phyloP scores from a whole-genome alignment of 2,888 invertebrate species.

The Lycophotia porphyrea region DNA sequence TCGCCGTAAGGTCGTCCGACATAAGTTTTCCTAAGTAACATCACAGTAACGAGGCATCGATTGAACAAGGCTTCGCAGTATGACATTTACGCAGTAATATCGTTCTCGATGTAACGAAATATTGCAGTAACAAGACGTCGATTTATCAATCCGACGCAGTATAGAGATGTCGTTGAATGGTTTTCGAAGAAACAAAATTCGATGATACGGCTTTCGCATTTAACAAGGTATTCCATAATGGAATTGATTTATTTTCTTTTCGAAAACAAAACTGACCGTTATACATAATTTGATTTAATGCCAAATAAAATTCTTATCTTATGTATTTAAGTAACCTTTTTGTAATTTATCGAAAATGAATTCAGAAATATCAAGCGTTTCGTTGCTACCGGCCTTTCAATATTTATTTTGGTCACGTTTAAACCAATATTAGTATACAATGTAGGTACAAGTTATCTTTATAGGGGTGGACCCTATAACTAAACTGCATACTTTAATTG shows the following conservation, averaged over 20 bases:
- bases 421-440: neutral
- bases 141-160: too few species aligned
- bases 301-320: neutral
- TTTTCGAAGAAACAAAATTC: too few species aligned
- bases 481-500: neutral
- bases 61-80: too few species aligned
- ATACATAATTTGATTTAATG: neutral
- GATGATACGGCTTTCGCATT: too few species aligned
- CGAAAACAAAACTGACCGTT: neutral
- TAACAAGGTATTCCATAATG: too few species aligned
- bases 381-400: neutral
- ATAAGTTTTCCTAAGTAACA: too few species aligned
- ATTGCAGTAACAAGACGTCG: too few species aligned
- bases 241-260: neutral
- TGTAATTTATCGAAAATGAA: constrained; percentile 3
- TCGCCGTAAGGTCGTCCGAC: too few species aligned
- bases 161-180: too few species aligned
- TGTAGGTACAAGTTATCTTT: neutral
- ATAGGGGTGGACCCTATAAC: neutral
- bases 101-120: too few species aligned
- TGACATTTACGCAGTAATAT: too few species aligned
- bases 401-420: constrained; percentile 33
- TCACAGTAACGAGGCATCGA: too few species aligned
- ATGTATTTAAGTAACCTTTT: neutral
- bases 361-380: neutral